Base-by-base conservation (phyloP, 2,888 invertebrate genomes). In the Cataglyphis rosenhaueri region DNA sequence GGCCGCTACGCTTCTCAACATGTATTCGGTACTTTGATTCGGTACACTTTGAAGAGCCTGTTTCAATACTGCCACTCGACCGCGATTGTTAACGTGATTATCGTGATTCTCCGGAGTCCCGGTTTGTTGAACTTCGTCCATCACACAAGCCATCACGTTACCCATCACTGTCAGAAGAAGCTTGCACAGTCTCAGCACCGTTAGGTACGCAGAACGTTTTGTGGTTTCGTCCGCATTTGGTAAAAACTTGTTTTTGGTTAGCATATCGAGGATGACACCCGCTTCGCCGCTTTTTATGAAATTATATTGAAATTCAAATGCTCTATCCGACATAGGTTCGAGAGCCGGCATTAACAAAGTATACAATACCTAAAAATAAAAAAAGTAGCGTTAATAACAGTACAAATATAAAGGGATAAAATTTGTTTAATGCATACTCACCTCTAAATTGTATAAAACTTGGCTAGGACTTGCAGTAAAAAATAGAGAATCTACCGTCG, bases 261-360 rank as follows among this genome's bases (percentile, higher is more conserved):
- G 94, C 96, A 98, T 96, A 91, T 97, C 97, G 41, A 98, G 95
- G 85, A 97, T 96, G 71, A 96, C 96, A 85, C 96, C 96, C 1
- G 96, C 96, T 87, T 96, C 96, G 5, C 96, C 96, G 85, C 96
- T 96, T 87, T 95, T 96, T 89, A 97, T 96, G 92, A 97, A 97
- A 93, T 96, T 96, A 91, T 95, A 96, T 93, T 97, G 96, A 93
- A 97, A 97, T 90, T 97, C 96, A 93, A 96, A 96, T 5, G 97
- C 96, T 90, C 95, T 96, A 62, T 97, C 97, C 1, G 98, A 96
- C 89, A 97, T 95, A 1, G 97, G 97, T 91, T 98, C 98, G 10
- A 97, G 95, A 9, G 98, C 98, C 18, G 99, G 99, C 97, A 99
- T 98, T 86, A 99, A 95, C 94, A 99, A 96, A 85, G 98, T 97